Conservation (phyloP, 2,797 vertebrate species). For the Intellagama lesueurii region DNA sequence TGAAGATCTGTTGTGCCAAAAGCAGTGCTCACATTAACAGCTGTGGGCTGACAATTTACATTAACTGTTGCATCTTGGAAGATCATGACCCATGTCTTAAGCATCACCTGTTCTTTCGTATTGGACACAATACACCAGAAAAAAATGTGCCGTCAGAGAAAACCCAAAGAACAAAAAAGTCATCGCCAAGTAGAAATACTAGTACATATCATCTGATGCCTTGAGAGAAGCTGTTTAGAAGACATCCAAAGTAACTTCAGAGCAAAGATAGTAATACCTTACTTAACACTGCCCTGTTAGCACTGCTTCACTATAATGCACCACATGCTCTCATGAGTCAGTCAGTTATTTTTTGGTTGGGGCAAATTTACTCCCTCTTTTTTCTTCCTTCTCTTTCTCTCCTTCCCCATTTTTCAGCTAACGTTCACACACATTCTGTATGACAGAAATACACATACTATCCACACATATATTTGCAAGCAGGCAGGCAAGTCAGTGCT, state of each 20-base stretch:
- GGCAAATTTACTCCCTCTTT: too few species aligned
- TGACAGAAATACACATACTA: too few species aligned
- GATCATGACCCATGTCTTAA: conserved; percentile 65
- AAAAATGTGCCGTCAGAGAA: conserved; percentile 54
- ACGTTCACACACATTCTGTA: too few species aligned
- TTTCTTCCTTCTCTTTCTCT: not conserved
- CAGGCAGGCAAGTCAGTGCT: too few species aligned
- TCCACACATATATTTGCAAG: too few species aligned
- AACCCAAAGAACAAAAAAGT: conserved; percentile 63
- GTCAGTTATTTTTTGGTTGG: too few species aligned
- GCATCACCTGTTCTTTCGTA: conserved; percentile 64
- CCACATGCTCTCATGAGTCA: too few species aligned
- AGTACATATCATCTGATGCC: conserved; percentile 41
- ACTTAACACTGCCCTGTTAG: too few species aligned
- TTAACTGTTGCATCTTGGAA: conserved; percentile 59
- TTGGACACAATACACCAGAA: conserved; percentile 58
- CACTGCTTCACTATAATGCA: too few species aligned
- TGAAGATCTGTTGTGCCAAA: conserved; percentile 66
- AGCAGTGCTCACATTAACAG: conserved; percentile 61
- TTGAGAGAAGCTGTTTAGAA: conserved; percentile 48
- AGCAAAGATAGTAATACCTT: not conserved
- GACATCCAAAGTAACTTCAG: conserved; percentile 8
- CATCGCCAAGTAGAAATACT: conserved; percentile 50
- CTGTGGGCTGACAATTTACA: conserved; percentile 70
- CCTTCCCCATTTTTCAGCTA: too few species aligned